These are phyloP conservation scores for Cosmopolites sordidus DNA, from an alignment of 2,888 invertebrate species.

Conservation along the genomic window DNA sequence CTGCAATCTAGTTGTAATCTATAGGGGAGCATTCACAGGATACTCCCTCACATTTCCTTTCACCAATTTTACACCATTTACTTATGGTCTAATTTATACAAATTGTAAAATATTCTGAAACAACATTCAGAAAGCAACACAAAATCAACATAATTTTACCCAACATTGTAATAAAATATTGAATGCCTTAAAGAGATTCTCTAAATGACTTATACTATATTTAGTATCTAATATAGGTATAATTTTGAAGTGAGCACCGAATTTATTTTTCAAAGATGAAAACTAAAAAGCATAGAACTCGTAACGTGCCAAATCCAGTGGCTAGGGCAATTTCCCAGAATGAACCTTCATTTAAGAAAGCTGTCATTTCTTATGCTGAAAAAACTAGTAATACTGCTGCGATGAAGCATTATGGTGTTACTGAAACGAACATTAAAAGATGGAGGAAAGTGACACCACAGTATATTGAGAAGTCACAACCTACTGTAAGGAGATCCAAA, in stretches of 20 bases:
- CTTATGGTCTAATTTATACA: too few relatives aligned
- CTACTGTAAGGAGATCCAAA: slow-evolving; percentile 21
- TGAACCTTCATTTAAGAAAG: slow-evolving; percentile 39
- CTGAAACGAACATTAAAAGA: slow-evolving; percentile 41
- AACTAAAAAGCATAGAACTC: slow-evolving; percentile 12
- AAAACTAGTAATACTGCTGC: slow-evolving; percentile 39
- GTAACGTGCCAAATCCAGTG: slow-evolving; percentile 10
- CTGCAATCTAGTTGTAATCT: too few relatives aligned
- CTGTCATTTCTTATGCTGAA: slow-evolving; percentile 42
- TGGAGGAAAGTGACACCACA: slow-evolving; percentile 39
- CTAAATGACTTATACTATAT: too few relatives aligned
- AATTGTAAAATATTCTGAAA: background rate
- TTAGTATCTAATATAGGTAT: too few relatives aligned
- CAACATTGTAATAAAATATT: too few relatives aligned
- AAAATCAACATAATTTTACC: too few relatives aligned
- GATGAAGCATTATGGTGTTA: slow-evolving; percentile 38
- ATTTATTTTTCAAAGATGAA: slow-evolving; percentile 10
- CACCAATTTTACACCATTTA: too few relatives aligned
- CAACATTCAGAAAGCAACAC: too few relatives aligned
- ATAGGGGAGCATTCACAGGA: too few relatives aligned
- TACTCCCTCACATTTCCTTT: too few relatives aligned
- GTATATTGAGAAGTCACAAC: slow-evolving; percentile 23
- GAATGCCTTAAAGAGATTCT: too few relatives aligned
- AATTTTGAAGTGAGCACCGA: too few relatives aligned
- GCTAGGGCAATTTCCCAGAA: slow-evolving; percentile 22